Evolutionary conservation across 2,888 invertebrate species (phyloP).

Genomic region (Sceliomorpha sp.): DNA sequence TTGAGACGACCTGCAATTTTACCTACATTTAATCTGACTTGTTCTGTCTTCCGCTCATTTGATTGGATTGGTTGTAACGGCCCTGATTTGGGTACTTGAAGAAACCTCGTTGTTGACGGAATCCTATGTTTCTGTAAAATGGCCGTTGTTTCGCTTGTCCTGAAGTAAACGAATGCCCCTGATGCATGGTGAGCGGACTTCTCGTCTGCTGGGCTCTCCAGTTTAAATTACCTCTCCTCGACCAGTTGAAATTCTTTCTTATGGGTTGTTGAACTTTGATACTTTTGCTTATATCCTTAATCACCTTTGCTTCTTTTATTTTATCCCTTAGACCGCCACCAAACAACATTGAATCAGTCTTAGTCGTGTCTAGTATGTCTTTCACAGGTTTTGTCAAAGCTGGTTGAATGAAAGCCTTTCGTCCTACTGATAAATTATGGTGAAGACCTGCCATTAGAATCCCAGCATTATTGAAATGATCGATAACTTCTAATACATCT

Average conservation of each 20-base stretch:
- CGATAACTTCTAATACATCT: background rate
- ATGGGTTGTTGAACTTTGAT: background rate
- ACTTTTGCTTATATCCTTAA: background rate
- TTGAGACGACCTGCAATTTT: slow-evolving; percentile 24
- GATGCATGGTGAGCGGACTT: slow-evolving; percentile 12
- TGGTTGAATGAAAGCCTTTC: slow-evolving; percentile 7
- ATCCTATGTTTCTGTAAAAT: slow-evolving; percentile 23
- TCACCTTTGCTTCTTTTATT: slow-evolving; percentile 18
- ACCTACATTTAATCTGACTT: slow-evolving; percentile 23
- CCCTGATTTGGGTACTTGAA: slow-evolving; percentile 5
- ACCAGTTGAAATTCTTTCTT: slow-evolving; percentile 4
- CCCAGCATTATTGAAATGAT: slow-evolving; percentile 4
- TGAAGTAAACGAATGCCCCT: slow-evolving; percentile 8
- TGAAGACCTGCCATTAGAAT: slow-evolving; percentile 1
- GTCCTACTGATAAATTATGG: background rate
- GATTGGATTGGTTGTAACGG: slow-evolving; percentile 11
- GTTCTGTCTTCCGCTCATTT: slow-evolving; percentile 10
- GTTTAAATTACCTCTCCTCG: slow-evolving; percentile 17
- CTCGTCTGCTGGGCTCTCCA: slow-evolving; percentile 18
- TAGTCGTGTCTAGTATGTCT: slow-evolving; percentile 6
- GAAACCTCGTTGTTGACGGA: slow-evolving; percentile 5
- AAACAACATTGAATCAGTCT: slow-evolving; percentile 17
- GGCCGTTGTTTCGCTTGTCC: slow-evolving; percentile 29
- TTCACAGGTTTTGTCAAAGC: background rate
- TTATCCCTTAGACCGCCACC: slow-evolving; percentile 10